These are phyloP conservation scores for Petrocephalus schoutedeni DNA, from an alignment of 2,797 vertebrate genomes.

Conservation along the genomic window DNA sequence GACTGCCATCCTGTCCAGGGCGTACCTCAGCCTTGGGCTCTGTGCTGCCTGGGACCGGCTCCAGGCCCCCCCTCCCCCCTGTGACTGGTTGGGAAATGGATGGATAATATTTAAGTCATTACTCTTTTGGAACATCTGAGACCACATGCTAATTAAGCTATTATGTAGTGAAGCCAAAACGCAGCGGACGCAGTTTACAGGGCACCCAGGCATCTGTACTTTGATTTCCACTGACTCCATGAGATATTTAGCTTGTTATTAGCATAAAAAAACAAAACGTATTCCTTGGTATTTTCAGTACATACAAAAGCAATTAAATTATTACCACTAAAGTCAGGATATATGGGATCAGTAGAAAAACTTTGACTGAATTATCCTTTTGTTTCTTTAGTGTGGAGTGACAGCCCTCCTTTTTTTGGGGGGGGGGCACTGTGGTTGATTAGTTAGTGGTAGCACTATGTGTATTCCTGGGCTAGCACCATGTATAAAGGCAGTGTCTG, in stretches of 20 bases:
- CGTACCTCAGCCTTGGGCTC: neutral
- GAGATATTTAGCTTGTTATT: neutral
- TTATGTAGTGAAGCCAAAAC: neutral
- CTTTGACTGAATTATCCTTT: neutral
- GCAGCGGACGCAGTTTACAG: neutral
- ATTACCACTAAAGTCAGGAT: neutral
- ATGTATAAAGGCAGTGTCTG: neutral
- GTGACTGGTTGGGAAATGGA: neutral
- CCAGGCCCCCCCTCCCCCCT: neutral
- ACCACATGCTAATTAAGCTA: neutral
- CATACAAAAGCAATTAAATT: neutral
- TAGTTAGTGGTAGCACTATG: neutral
- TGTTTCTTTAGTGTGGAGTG: neutral
- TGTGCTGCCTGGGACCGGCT: neutral
- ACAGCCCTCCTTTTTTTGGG: neutral
- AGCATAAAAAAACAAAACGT: neutral
- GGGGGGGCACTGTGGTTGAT: slow-evolving; percentile 2
- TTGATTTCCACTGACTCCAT: neutral
- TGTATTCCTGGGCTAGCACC: neutral
- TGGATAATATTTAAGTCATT: neutral
- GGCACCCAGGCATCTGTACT: neutral
- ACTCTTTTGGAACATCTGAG: neutral
- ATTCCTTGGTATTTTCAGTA: neutral
- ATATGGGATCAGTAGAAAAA: neutral
- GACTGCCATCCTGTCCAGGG: neutral